Base-by-base conservation (phyloP, 2,888 invertebrate genomes). In the Myopa testacea region DNA sequence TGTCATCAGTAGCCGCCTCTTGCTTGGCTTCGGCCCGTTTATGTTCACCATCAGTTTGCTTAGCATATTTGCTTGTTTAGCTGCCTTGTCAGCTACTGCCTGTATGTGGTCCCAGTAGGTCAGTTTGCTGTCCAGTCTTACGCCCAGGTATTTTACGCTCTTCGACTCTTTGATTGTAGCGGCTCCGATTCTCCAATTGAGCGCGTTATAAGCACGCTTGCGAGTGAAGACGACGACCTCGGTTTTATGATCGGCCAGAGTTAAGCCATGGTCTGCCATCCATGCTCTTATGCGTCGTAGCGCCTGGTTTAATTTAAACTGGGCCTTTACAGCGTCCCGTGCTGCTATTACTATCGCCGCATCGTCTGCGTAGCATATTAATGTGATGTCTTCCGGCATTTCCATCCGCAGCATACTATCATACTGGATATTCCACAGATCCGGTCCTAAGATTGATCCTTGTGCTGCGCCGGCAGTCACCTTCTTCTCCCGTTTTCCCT, bases 341-440 rank as follows among this genome's bases (percentile, higher is more conserved):
- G 76, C 78, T n/a, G 55, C 69, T 65, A 78, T 79, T 4, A 76
- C 76, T 10, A 70, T 63, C n/a, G 60, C 63, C 26, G 70, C 70
- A 16, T 76, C 58, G 8, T 75, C 75, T 4, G 79, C 77, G 16
- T 78, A 75, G n/a, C 75, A 60, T 34, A 78, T 68, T 3, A 76
- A 68, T n/a, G 70, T 74, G 4, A 71, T 63, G 7, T 77, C 71
- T 4, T 71, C 76, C 4, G 71, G 77, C 75, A 77, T 73, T 16
- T 79, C 62, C 52, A 79, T 72, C n/a, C 58, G 52, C 7, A 79
- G 16, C 16, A 79, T 79, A 14, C 72, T 72, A 14, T 79, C 75
- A 37, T 79, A 79, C n/a, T 63, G 69, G 4, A 45, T 60, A 37
- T 79, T 79, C 78, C 70, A 79, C 5, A 78, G 69, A 26, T 26